Evolutionary conservation across 2,113 vertebrate genomes (phyloP).

Genomic region (Bungarus multicinctus): DNA sequence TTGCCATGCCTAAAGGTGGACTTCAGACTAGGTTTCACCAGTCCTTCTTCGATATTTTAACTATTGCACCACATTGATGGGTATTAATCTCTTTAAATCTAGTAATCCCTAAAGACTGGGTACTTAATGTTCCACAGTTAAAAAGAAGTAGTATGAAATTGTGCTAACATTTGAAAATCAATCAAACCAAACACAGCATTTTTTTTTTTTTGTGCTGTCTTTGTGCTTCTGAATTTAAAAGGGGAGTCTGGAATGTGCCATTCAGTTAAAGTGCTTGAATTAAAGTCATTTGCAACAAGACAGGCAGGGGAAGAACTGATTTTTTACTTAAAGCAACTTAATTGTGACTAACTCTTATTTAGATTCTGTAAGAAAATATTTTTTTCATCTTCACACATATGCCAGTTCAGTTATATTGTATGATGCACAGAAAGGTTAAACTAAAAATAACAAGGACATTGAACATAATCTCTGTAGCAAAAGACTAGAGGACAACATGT

Average conservation of each 20-base stretch:
- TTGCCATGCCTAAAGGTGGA: not conserved
- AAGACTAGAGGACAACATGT: not conserved
- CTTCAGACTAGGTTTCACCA: not conserved
- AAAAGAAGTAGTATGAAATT: not conserved
- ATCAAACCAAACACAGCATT: not conserved
- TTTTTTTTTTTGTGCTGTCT: not conserved
- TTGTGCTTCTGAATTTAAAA: not conserved
- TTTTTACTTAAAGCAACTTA: not conserved
- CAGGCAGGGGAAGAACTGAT: not conserved
- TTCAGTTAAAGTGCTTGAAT: not conserved
- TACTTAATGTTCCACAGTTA: not conserved
- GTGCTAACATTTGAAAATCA: not conserved
- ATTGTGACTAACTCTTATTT: not conserved
- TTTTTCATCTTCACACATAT: not conserved
- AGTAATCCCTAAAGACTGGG: not conserved
- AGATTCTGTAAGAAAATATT: not conserved
- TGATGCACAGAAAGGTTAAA: not conserved
- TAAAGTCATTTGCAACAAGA: not conserved
- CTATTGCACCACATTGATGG: not conserved
- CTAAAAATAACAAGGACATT: not conserved
- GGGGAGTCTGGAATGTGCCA: not conserved
- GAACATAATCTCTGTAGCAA: not conserved
- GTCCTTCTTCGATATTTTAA: not conserved
- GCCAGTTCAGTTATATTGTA: not conserved
- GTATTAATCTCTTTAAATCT: not conserved